Evolutionary conservation across 2,888 invertebrate species (phyloP).

Genomic region (Athrips mouffetella): DNA sequence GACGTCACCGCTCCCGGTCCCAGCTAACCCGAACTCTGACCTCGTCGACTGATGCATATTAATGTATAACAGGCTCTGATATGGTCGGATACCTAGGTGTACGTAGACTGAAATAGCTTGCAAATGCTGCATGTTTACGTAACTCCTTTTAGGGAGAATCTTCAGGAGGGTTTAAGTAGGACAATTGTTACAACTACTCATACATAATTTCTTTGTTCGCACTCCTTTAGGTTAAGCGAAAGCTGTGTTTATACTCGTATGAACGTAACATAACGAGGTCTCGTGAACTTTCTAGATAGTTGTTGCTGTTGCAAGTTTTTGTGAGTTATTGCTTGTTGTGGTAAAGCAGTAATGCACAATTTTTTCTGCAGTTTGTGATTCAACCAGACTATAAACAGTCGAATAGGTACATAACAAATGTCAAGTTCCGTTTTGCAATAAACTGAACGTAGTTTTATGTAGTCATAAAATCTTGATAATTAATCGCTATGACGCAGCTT

Average conservation of each 20-base stretch:
- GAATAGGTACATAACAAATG: no score
- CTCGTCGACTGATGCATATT: constrained; percentile 35
- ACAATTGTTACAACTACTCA: background rate
- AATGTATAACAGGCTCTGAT: constrained; percentile 13
- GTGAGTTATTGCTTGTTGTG: no score
- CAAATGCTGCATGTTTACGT: constrained; percentile 17
- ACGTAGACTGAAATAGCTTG: background rate
- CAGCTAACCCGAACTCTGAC: constrained; percentile 70
- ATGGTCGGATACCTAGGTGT: constrained; percentile 4
- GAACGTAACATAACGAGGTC: no score
- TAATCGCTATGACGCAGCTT: background rate
- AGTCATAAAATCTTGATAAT: background rate
- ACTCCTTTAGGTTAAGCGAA: background rate
- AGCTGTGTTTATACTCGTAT: no score
- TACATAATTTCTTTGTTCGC: background rate
- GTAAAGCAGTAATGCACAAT: no score
- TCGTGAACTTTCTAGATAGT: no score
- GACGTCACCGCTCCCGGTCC: constrained; percentile 73
- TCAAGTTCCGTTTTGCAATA: constrained; percentile 2
- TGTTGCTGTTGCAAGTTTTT: no score
- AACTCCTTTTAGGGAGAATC: constrained; percentile 8
- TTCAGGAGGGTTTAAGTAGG: background rate
- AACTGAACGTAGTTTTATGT: constrained; percentile 2
- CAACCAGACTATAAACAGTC: no score
- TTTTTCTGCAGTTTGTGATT: no score